Base-by-base conservation (phyloP, 2,888 invertebrate species). In the Sphaerophoria taeniata region DNA sequence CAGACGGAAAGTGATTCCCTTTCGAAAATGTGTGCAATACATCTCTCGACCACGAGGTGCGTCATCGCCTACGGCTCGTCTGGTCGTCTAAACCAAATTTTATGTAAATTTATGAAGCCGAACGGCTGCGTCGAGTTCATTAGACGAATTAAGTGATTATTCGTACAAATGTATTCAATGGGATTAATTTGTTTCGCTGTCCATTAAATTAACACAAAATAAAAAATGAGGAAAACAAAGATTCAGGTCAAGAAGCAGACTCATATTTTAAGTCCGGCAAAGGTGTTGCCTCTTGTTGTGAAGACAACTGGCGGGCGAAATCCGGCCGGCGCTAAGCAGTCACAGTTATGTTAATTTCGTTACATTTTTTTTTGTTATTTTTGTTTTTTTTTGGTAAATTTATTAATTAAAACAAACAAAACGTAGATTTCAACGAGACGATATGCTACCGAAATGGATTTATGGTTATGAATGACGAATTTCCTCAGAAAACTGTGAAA, bases 1-100 rank as follows among this genome's bases (percentile, higher is more conserved):
- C 53, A 67, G 71, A 78, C 78, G 74, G 78, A 78, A 83, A 83
- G 83, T 74, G 65, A 74, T 74, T 83, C 78, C 47, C 51, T 67
- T n/a, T 43, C 14, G 14, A 14, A 43, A 55, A 79, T 84, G 71
- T 51, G 60, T 78, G 74, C 78, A 58, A 6, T 58, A 16, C 33
- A 11, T 12, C 39, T 45, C 6, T 7, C 47, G 24, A 5, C 6
- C n/a, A 3, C 43, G 36, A 31, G 60, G 55, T 71, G 79, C n/a
- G 65, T 24, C 36, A 51, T 78, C 14, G 16, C n/a, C 34, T 6
- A 24, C 24, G 24, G 24, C 24, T 14, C 36, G 11, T 49, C 49
- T 65, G 24, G 24, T 24, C 24, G 1, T 24, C 34, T 0, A 12
- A 49, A 31, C 34, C 11, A 63, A 63, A 45, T 31, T 31, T 7